Percentiles rank a stretch among this genome's conserved stretches.
Evolutionary conservation across 23 tunicate genomes (phyloP).

Genomic region (Styela clava): DNA sequence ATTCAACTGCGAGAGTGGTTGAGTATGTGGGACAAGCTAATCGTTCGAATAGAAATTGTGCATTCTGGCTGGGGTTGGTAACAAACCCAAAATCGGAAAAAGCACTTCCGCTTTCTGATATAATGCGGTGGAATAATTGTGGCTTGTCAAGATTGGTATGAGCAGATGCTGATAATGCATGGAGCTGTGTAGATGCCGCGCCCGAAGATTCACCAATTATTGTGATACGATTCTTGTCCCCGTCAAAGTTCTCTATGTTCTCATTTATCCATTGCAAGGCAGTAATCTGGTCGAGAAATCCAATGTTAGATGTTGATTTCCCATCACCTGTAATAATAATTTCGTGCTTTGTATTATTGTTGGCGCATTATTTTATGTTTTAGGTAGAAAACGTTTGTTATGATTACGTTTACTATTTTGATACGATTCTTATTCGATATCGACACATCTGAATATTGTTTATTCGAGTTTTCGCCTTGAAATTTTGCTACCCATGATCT

Average conservation of each 20-base stretch:
- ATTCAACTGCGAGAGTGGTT: slow-evolving; percentile 6
- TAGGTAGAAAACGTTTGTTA: too few relatives aligned
- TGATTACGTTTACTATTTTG: too few relatives aligned
- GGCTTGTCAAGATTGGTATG: background rate
- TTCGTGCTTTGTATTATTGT: too few relatives aligned
- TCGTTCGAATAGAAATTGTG: background rate
- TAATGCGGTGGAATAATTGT: slow-evolving; percentile 18
- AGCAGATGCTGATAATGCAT: background rate
- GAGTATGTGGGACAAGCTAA: slow-evolving; percentile 1
- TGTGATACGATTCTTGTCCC: slow-evolving; percentile 7
- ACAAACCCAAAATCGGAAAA: slow-evolving; percentile 1
- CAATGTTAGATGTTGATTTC: background rate
- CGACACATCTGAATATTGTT: too few relatives aligned
- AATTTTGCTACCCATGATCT: too few relatives aligned
- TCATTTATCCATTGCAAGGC: slow-evolving; percentile 10
- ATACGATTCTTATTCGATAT: too few relatives aligned
- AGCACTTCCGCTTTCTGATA: slow-evolving; percentile 21
- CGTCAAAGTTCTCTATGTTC: slow-evolving; percentile 1
- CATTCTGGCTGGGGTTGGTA: background rate
- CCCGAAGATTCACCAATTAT: slow-evolving; percentile 11
- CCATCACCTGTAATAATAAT: slow-evolving; percentile 13
- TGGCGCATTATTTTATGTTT: too few relatives aligned
- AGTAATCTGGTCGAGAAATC: slow-evolving; percentile 2
- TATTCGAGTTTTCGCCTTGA: too few relatives aligned
- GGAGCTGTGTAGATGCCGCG: background rate